A percentile compares a stretch with the other conserved stretches of the same genome.
Evolutionary conservation across 2,888 invertebrate species (phyloP).

Genomic region (Dioctria rufipes): DNA sequence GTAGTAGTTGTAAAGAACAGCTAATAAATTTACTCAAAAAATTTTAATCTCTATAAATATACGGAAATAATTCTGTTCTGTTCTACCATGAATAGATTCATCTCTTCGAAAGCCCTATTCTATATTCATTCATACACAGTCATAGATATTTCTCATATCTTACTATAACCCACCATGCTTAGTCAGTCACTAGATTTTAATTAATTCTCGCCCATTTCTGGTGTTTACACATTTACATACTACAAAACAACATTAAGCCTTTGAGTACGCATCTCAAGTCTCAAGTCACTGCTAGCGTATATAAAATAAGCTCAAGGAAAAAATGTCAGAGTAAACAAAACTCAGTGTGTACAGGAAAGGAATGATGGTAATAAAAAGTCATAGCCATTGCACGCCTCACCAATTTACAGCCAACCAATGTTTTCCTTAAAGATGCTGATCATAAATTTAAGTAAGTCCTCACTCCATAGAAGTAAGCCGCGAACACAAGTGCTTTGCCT

Average conservation of each 20-base stretch:
- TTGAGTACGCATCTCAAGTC: not conserved
- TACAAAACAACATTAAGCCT: slow-evolving; percentile 37
- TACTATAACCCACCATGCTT: no score
- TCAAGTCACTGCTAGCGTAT: not conserved
- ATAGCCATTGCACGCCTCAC: slow-evolving; percentile 51
- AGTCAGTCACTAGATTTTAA: not conserved
- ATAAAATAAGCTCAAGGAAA: not conserved
- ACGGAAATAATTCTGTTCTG: no score
- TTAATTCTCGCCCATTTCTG: slow-evolving; percentile 40
- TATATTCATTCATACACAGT: no score
- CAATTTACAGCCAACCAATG: slow-evolving; percentile 48
- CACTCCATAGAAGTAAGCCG: slow-evolving; percentile 52
- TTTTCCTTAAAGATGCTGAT: slow-evolving; percentile 46
- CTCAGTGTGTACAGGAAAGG: not conserved
- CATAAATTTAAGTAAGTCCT: slow-evolving; percentile 52
- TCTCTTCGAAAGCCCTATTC: no score
- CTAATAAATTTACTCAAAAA: no score
- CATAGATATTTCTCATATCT: no score
- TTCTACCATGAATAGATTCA: no score
- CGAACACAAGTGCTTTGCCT: slow-evolving; percentile 50
- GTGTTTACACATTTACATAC: slow-evolving; percentile 13
- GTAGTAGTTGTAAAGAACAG: no score
- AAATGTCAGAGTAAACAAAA: slow-evolving; percentile 48
- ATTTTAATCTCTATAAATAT: no score
- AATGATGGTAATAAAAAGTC: slow-evolving; percentile 46